Evolutionary conservation across 1,140 invertebrate species (phyloP).

Genomic region (Diploscapter pachys): DNA sequence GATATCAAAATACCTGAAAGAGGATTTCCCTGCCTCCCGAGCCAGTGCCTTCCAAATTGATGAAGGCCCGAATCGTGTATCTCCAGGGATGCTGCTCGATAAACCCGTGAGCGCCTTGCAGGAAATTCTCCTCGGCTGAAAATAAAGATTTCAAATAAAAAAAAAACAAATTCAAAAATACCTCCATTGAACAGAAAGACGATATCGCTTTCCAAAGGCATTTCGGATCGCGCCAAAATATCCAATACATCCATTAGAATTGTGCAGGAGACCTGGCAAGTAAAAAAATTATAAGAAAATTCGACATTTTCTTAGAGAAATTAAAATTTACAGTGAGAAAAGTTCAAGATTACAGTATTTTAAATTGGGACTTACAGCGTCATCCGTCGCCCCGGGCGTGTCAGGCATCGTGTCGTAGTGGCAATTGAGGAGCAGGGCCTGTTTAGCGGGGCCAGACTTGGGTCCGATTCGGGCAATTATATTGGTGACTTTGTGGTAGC

Average conservation of each 20-base stretch:
- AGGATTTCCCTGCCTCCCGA: slow-evolving; percentile 81
- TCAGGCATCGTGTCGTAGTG: slow-evolving; percentile 86
- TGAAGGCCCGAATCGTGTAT: slow-evolving; percentile 72
- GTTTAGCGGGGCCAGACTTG: slow-evolving; percentile 58
- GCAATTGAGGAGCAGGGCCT: slow-evolving; percentile 82
- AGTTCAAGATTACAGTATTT: slow-evolving; percentile 20
- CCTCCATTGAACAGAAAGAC: slow-evolving; percentile 83
- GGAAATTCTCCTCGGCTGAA: slow-evolving; percentile 60
- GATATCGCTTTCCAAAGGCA: slow-evolving; percentile 70
- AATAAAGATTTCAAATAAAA: background rate
- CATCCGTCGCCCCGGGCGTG: slow-evolving; percentile 69
- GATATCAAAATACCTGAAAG: slow-evolving; percentile 72
- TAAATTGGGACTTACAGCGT: slow-evolving; percentile 45
- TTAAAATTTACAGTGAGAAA: background rate
- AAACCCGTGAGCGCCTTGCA: slow-evolving; percentile 81
- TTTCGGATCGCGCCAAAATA: slow-evolving; percentile 69
- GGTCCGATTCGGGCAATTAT: slow-evolving; percentile 59
- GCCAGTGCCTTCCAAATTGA: slow-evolving; percentile 90
- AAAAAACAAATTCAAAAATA: slow-evolving; percentile 13
- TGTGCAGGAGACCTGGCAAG: slow-evolving; percentile 73
- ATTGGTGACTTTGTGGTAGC: slow-evolving; percentile 66
- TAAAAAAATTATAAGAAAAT: background rate
- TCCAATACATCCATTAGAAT: slow-evolving; percentile 83
- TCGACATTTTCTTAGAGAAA: background rate
- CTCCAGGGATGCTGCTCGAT: slow-evolving; percentile 88